These are phyloP conservation scores for Unio delphinus DNA, from an alignment of 2,888 invertebrate genomes.

Conservation along the genomic window DNA sequence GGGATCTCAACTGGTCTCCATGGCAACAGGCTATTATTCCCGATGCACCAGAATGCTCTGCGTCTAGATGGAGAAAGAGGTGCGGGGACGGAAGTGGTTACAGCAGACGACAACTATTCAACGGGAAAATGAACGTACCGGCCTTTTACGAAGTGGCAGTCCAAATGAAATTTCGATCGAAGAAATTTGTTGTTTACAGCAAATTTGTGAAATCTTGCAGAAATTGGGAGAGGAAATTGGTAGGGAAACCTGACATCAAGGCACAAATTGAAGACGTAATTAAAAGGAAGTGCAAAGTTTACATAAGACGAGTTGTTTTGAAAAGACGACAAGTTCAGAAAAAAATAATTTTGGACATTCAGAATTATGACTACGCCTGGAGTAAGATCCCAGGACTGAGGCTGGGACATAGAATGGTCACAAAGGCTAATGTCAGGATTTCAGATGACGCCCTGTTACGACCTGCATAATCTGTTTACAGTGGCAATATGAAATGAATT, in stretches of 20 bases:
- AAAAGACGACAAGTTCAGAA: conserved; percentile 16
- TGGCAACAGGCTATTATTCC: conserved; percentile 38
- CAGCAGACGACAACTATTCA: conserved; percentile 28
- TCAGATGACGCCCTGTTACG: neutral
- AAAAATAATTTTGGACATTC: conserved; percentile 14
- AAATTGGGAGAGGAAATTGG: conserved; percentile 37
- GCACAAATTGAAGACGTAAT: conserved; percentile 36
- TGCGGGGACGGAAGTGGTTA: conserved; percentile 29
- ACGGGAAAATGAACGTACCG: conserved; percentile 28
- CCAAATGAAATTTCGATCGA: conserved; percentile 22
- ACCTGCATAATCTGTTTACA: too few relatives aligned
- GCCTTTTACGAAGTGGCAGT: conserved; percentile 47
- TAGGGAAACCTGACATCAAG: conserved; percentile 24
- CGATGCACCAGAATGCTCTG: neutral
- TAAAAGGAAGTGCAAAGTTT: conserved; percentile 28
- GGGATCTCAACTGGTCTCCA: conserved; percentile 36
- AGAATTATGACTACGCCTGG: conserved; percentile 43
- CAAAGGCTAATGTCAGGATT: conserved; percentile 15
- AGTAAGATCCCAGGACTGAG: neutral
- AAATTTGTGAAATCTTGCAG: conserved; percentile 17
- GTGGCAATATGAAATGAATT: too few relatives aligned
- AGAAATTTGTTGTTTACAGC: conserved; percentile 36
- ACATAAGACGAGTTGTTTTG: conserved; percentile 26
- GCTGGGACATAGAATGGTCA: conserved; percentile 9
- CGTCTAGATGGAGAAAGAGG: conserved; percentile 16